phyloP scores from a whole-genome alignment of 2,888 invertebrate species.

The Tachina grossa region DNA sequence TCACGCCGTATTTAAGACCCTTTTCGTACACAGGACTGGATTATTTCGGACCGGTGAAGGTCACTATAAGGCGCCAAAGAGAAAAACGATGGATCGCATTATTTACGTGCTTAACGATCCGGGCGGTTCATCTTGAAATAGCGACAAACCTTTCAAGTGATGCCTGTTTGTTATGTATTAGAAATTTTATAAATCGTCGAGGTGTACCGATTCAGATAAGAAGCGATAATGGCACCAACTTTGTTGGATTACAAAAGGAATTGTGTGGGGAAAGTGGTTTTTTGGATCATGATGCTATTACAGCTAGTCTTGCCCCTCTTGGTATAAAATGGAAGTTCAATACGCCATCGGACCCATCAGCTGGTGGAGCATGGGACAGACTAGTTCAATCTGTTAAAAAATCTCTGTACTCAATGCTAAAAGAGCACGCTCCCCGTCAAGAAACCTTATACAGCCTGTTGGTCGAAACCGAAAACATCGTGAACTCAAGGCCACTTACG shows the following conservation, averaged over 20 bases:
- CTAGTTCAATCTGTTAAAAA: constrained; percentile 63
- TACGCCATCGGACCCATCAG: constrained; percentile 61
- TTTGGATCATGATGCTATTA: constrained; percentile 24
- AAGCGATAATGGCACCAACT: constrained; percentile 68
- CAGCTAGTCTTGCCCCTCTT: not conserved
- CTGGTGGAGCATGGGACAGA: constrained; percentile 73
- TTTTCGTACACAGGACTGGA: constrained; percentile 70
- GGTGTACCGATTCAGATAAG: constrained; percentile 59
- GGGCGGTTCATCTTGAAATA: constrained; percentile 66
- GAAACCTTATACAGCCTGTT: no score
- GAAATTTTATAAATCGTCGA: constrained; percentile 63
- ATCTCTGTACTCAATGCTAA: constrained; percentile 20
- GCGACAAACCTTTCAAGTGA: constrained; percentile 39
- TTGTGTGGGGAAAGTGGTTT: constrained; percentile 16
- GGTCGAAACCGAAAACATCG: no score
- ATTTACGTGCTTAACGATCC: constrained; percentile 66
- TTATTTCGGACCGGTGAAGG: constrained; percentile 55
- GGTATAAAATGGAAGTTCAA: constrained; percentile 64
- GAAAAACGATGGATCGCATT: constrained; percentile 67
- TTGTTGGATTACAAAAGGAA: constrained; percentile 55
- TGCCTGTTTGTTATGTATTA: constrained; percentile 35
- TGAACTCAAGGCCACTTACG: no score
- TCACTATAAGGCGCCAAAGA: constrained; percentile 40
- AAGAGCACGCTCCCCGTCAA: no score
- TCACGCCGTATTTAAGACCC: constrained; percentile 63